phyloP scores from a whole-genome alignment of 2,888 invertebrate species.

The Heteromyza rotundicornis region DNA sequence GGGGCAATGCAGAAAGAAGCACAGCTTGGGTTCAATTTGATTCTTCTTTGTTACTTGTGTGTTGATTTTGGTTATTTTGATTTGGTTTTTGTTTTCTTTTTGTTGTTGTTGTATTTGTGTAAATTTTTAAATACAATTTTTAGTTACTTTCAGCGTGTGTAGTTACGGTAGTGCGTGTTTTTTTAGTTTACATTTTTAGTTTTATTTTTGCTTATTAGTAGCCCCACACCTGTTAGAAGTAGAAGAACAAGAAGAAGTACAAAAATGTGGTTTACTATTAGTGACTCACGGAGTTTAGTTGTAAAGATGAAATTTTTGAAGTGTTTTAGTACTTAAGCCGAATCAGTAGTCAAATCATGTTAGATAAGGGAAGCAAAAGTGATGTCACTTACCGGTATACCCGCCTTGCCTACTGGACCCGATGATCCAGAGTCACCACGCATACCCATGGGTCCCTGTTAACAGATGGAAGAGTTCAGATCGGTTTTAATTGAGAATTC shows the following conservation, averaged over 20 bases:
- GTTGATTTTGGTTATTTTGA: conserved; percentile 20
- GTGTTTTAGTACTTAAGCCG: conserved; percentile 8
- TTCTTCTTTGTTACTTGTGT: conserved; percentile 9
- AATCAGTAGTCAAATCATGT: background rate
- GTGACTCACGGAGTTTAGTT: conserved; percentile 35
- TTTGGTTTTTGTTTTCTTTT: conserved; percentile 26
- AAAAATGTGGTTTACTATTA: conserved; percentile 44
- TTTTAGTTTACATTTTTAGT: conserved; percentile 40
- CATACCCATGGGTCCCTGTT: conserved; percentile 62
- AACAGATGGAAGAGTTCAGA: conserved; percentile 21
- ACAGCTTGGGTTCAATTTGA: background rate
- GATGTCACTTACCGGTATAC: conserved; percentile 62
- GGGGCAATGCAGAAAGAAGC: too few relatives aligned
- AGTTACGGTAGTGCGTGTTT: conserved; percentile 21
- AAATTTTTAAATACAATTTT: conserved; percentile 38
- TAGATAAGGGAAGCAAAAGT: conserved; percentile 5
- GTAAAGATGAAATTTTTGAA: conserved; percentile 33
- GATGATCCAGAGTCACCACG: conserved; percentile 61
- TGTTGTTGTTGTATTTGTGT: conserved; percentile 23
- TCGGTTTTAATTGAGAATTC: conserved; percentile 9
- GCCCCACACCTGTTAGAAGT: conserved; percentile 63
- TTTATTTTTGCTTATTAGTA: conserved; percentile 51
- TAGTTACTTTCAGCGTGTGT: conserved; percentile 26
- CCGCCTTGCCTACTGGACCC: conserved; percentile 62
- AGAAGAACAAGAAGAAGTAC: conserved; percentile 33